Base-by-base conservation (phyloP, 1,140 invertebrate genomes). In the Leptinotarsa undecemlineata region DNA sequence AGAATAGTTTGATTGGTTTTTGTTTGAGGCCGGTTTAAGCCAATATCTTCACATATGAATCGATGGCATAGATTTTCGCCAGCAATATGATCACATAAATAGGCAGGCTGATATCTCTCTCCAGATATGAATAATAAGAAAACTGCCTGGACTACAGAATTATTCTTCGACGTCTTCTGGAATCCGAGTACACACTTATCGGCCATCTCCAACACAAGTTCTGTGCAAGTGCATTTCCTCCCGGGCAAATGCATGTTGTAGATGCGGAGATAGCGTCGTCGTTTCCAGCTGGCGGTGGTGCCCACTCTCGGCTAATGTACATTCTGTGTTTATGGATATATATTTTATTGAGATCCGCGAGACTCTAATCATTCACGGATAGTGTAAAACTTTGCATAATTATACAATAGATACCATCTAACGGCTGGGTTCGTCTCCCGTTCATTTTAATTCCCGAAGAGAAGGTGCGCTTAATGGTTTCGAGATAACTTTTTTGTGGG, bases 321-420 rank as follows among this genome's bases (percentile, higher is more conserved):
- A 57, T 57, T 57, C 51, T 57, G 51, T 57, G 51, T 57, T 57
- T 57, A 57, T 57, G 51, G 51, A 57, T 57, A 57, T n/a, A 57
- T 57, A 57, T 57, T 57, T 57, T 57, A 57, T 57, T 57, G 51
- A 57, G n/a, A 57, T 15, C 2, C 51, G 51, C 51, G 51, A 57
- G 17, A 57, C 15, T n/a, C 51, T 57, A 57, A 57, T 57, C 51
- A 57, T 57, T 57, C 51, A 57, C 51, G 51, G 51, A 57, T 57
- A 57, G n/a, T 57, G 33, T 57, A 57, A 57, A 57, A 57, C 51
- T 57, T 57, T 57, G 51, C 51, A 17, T 57, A 57, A 57, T 57
- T 57, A 57, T 57, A 57, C 51, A 57, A 57, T 57, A 57, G 51
- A 57, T 57, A 57, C 51, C 51, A 57, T 57, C 51, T 57, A 57